A percentile compares a stretch with the other conserved stretches of the same genome.
Evolutionary conservation across 2,113 vertebrate species (phyloP).

Genomic region (Rhinopomastus cyanomelas): DNA sequence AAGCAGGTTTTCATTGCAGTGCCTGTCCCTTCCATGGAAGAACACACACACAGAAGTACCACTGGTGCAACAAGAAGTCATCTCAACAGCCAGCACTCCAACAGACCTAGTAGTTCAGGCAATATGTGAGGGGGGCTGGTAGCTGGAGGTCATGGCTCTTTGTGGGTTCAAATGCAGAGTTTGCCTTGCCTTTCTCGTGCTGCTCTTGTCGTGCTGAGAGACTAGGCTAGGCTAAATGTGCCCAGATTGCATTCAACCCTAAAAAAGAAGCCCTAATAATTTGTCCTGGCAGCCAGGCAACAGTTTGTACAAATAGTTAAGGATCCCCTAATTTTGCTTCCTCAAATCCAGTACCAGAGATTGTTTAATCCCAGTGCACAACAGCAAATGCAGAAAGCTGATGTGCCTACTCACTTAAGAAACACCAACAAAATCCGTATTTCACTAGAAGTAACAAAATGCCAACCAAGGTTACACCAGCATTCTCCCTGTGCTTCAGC

Average conservation of each 20-base stretch:
- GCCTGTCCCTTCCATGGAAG: not conserved
- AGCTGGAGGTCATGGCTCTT: not conserved
- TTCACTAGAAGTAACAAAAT: not conserved
- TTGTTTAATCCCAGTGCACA: not conserved
- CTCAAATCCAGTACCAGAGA: not conserved
- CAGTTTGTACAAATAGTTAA: not conserved
- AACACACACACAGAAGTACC: not conserved
- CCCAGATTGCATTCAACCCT: not conserved
- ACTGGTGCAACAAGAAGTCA: not conserved
- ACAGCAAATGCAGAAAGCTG: not conserved
- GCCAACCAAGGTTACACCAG: rapidly evolving
- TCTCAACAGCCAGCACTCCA: not conserved
- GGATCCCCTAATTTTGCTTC: not conserved
- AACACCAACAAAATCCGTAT: not conserved
- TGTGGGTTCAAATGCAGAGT: not conserved
- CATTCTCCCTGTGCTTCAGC: not conserved
- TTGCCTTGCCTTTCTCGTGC: not conserved
- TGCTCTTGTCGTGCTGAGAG: not conserved
- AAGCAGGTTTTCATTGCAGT: not conserved
- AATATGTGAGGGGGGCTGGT: not conserved
- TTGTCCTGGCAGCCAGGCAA: not conserved
- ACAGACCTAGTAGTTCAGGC: not conserved
- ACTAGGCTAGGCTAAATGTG: not conserved
- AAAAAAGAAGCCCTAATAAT: not conserved
- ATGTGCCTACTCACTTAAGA: not conserved